Evolutionary conservation across 2,113 vertebrate species (phyloP), one percentile per base, ranked within the genome.

Genomic region (Cyanoderma ruficeps): DNA sequence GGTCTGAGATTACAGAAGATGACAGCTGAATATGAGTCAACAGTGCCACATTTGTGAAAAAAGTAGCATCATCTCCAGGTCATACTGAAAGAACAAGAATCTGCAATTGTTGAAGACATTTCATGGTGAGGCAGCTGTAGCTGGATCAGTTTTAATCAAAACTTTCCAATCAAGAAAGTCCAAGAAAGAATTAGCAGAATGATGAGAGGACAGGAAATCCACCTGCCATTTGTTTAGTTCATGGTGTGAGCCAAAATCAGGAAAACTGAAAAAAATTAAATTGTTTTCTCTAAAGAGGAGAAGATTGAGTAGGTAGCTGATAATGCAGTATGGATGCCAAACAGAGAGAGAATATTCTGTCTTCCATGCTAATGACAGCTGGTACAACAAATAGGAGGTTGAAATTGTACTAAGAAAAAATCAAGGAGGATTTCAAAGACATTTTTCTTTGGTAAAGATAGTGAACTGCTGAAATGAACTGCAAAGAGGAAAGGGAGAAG

Each of bases 11-110:
- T 94, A 84, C 79, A 94, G 24, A 5, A 91, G 65, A 68, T 39
- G 56, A 83, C 89, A 96, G 77, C 72, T 96, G 95, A 68, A 50
- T 19, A 46, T 22, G 37, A 95, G 42, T 65, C 70, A 88, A 88
- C 23, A 61, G 28, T 65, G 67, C 8, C 53, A 60, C 25, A 41
- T 37, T 85, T 95, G 50, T 71, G 78, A 50, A 72, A 88, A 76
- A 65, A 50, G 10, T 19, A 70, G 13, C 25, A 44, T 44, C 0
- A 3, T 37, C 35, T 50, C 15, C 59, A 52, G 28, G 42, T 50
- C 28, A 56, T 2, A 5, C 25, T 65, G 35, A 65, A 90, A 72
- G 8, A 44, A 64, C 5, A 84, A 41, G 22, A 69, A 39, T 37
- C 11, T n/a, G 30, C 18, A 79, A 35, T 37, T 11, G 25, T 49